phyloP scores from a whole-genome alignment of 2,797 vertebrate genomes.

The Thunnus albacares region DNA sequence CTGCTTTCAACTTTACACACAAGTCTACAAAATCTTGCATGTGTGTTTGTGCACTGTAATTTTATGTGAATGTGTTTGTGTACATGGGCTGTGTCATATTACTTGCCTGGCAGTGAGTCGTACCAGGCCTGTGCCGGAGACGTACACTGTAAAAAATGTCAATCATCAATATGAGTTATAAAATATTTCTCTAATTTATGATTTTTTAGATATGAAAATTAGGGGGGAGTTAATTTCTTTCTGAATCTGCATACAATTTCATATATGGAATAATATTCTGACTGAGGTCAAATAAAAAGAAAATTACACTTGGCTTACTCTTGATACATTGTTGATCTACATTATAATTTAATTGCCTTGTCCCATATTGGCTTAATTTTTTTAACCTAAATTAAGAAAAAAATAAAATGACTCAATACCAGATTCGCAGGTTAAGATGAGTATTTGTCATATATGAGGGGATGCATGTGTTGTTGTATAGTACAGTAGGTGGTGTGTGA shows the following conservation, averaged over 20 bases:
- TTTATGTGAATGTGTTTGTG: conserved; percentile 27
- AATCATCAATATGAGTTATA: conserved; percentile 31
- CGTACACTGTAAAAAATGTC: conserved; percentile 43
- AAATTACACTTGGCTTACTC: not conserved
- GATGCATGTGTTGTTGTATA: conserved; percentile 22
- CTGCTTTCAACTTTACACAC: conserved; percentile 72
- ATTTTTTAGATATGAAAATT: not conserved
- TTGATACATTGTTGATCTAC: not conserved
- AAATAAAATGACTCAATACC: not conserved
- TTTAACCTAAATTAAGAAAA: not conserved
- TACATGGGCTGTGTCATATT: conserved; percentile 33
- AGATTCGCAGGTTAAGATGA: not conserved
- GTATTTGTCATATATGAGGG: conserved; percentile 3
- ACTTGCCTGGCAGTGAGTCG: conserved; percentile 54
- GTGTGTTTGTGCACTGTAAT: conserved; percentile 27
- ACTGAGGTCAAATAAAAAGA: not conserved
- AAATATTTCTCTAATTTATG: not conserved
- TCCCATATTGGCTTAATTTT: not conserved
- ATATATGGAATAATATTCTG: not conserved
- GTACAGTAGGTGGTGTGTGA: conserved; percentile 58
- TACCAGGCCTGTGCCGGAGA: conserved; percentile 29
- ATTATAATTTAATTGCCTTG: not conserved
- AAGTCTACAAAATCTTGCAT: conserved; percentile 17
- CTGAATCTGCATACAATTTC: not conserved
- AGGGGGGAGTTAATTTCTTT: not conserved